Evolutionary conservation across 2,113 vertebrate genomes (phyloP).

Genomic region (Psettodes erumei): DNA sequence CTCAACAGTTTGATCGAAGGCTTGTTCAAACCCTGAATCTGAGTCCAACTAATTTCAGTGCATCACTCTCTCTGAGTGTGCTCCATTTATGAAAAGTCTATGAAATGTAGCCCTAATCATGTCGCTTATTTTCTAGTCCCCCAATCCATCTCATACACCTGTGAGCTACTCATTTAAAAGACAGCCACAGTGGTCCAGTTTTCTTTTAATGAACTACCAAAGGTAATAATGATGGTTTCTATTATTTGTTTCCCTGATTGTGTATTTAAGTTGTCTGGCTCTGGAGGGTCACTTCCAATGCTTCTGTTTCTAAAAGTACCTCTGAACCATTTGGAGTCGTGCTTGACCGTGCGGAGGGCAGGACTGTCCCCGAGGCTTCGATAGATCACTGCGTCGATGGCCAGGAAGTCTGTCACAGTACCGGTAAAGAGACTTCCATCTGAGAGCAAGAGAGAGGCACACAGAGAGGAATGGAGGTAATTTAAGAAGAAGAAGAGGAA

Average conservation of each 20-base stretch:
- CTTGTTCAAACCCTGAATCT: constrained; percentile 47
- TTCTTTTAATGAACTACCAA: constrained; percentile 3
- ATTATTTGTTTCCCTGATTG: constrained; percentile 19
- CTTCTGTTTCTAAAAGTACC: constrained; percentile 80
- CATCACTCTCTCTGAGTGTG: constrained; percentile 48
- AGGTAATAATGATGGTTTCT: constrained; percentile 18
- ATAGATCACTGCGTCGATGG: constrained; percentile 97
- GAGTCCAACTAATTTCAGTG: constrained; percentile 57
- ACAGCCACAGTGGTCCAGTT: not conserved
- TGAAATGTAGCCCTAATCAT: constrained; percentile 28
- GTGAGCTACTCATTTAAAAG: constrained; percentile 9
- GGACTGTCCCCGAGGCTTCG: constrained; percentile 93
- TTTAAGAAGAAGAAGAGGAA: constrained; percentile 22
- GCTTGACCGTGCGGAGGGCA: constrained; percentile 94
- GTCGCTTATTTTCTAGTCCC: constrained; percentile 28
- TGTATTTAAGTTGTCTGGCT: constrained; percentile 28
- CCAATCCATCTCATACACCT: constrained; percentile 4
- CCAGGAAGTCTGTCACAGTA: constrained; percentile 96
- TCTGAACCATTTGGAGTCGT: constrained; percentile 99
- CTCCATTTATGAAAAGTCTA: constrained; percentile 40
- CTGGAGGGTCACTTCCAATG: constrained; percentile 24
- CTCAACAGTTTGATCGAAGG: constrained; percentile 1
- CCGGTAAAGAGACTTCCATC: constrained; percentile 97
- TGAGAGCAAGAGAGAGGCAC: constrained; percentile 62
- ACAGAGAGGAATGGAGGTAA: constrained; percentile 7